Base-by-base conservation (phyloP, 2,797 vertebrate genomes). In the Oreonectes daqikongensis region DNA sequence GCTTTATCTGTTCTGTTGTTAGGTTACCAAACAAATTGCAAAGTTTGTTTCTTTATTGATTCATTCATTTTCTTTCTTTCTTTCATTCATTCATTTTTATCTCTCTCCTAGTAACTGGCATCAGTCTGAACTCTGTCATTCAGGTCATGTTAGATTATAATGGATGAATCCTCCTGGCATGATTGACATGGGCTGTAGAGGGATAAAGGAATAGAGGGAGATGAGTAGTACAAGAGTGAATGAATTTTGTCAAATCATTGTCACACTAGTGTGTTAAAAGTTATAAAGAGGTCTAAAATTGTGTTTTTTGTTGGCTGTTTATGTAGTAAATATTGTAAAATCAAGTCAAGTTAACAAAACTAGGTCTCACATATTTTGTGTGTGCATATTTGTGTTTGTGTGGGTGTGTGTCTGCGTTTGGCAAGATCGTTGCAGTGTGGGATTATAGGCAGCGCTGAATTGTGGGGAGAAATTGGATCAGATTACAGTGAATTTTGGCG, bases 401-500 rank as follows among this genome's bases (percentile, higher is more conserved):
- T 57, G 55, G 61, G 20, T 63, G 75, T 65, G 59, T 35, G n/a
- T 55, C 64, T 75, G 64, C 59, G 64, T 60, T 82, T 83, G 74
- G 68, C 82, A 76, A 70, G 30, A 32, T 75, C 48, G 10, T 71
- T 68, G 61, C 75, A 80, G 50, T 78, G 64, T 74, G 82, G 79
- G 83, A 83, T 84, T 85, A 83, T 69, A 76, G 75, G 68, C 59
- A 81, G 52, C 1, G 20, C 74, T 79, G 77, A 83, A 72, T 78
- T 76, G 68, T 75, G 24, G 77, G 61, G 66, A 80, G 78, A 83
- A 84, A 82, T 83, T 83, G 84, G 75, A 84, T 86, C 79, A 82
- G 83, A 84, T 85, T 83, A 78, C 72, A 68, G 81, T 84, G 70
- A 80, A 79, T 82, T 86, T 82, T 84, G 79, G 77, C 81, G 68